phyloP scores from a whole-genome alignment of 2,888 invertebrate species.

The Gonocerus acuteangulatus region DNA sequence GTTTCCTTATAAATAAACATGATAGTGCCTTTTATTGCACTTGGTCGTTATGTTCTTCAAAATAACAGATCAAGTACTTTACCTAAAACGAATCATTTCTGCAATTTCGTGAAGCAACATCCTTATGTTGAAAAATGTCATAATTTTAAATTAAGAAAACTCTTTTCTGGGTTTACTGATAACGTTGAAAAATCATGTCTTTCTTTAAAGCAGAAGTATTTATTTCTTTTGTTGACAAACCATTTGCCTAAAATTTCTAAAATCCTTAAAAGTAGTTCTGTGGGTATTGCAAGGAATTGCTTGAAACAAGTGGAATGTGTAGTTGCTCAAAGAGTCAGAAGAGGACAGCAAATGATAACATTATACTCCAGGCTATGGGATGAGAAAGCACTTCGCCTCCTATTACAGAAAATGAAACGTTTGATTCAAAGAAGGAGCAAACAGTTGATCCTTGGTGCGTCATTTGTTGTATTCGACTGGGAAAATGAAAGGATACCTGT shows the following conservation, averaged over 20 bases:
- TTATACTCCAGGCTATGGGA: conserved; percentile 58
- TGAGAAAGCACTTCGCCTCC: conserved; percentile 40
- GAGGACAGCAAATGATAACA: conserved; percentile 56
- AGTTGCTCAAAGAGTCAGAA: conserved; percentile 53
- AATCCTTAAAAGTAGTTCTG: conserved; percentile 47
- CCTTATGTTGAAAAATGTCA: not conserved
- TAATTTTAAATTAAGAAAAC: not conserved
- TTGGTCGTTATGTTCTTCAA: conserved; percentile 5
- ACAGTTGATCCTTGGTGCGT: conserved; percentile 51
- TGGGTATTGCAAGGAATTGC: conserved; percentile 45
- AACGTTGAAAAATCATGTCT: not conserved
- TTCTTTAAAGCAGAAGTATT: not conserved
- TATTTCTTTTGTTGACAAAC: not conserved
- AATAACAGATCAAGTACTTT: not conserved
- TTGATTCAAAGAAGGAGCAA: conserved; percentile 47
- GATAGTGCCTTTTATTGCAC: conserved; percentile 14
- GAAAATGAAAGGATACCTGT: conserved; percentile 52
- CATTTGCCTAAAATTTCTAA: conserved; percentile 34
- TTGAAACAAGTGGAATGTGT: conserved; percentile 40
- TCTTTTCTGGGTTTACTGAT: not conserved
- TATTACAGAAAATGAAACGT: conserved; percentile 42
- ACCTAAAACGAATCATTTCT: not conserved
- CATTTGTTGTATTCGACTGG: conserved; percentile 54
- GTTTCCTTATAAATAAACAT: not conserved
- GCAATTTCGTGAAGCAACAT: not conserved